Evolutionary conservation across 2,888 invertebrate species (phyloP).

Genomic region (Trilocha varians): DNA sequence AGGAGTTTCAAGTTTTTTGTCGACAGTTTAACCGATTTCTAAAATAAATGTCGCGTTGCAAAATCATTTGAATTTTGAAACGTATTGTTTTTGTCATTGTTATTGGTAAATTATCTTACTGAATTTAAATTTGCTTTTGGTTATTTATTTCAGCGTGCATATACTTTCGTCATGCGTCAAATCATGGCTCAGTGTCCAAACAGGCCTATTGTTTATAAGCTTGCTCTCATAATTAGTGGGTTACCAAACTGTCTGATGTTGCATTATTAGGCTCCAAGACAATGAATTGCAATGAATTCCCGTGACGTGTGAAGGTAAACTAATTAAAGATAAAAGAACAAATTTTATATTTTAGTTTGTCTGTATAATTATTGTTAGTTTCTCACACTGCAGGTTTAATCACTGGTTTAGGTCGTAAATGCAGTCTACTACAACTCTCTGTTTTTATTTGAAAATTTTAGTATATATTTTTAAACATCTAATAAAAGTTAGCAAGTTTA

Average conservation of each 20-base stretch:
- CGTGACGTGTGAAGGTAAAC: conserved; percentile 2
- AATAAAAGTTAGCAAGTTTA: too few relatives aligned
- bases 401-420: too few relatives aligned
- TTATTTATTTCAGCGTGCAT: background rate
- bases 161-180: conserved; percentile 1
- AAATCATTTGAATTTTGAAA: too few relatives aligned
- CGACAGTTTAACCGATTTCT: too few relatives aligned
- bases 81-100: too few relatives aligned
- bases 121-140: background rate
- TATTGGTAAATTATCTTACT: background rate
- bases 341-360: background rate
- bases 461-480: too few relatives aligned
- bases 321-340: background rate
- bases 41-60: too few relatives aligned
- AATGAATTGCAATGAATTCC: conserved; percentile 1
- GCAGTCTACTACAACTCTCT: too few relatives aligned
- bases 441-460: too few relatives aligned
- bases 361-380: background rate
- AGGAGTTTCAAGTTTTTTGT: background rate
- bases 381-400: too few relatives aligned
- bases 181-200: conserved; percentile 1
- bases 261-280: background rate
- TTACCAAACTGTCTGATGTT: conserved; percentile 3
- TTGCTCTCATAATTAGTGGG: conserved; percentile 4
- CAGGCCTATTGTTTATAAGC: conserved; percentile 4